Base-by-base conservation (phyloP, 2,113 vertebrate genomes). In the Puntigrus tetrazona region DNA sequence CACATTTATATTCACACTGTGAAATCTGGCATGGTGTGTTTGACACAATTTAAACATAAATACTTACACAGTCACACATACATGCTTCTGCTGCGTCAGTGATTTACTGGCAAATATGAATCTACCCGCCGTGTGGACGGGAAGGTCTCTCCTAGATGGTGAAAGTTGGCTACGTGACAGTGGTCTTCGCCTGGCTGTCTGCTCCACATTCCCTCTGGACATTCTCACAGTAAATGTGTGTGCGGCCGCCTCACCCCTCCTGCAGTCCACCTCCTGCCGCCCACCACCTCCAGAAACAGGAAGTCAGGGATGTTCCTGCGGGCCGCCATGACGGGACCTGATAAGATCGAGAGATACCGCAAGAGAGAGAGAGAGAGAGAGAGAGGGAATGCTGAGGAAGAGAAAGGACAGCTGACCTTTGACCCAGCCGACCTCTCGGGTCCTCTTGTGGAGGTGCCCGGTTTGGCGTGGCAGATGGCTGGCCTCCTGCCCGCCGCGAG, bases 281-380 rank as follows among this genome's bases (percentile, higher is more conserved):
- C 70, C 82, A 78, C 78, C 84, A 73, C 79, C 61, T 0, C 2
- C 36, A 5, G 7, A 50, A 86, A 84, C 92, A 89, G 90, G 89
- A 91, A 91, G 84, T 16, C 34, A 89, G 86, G 90, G 88, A 88
- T 88, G 89, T 87, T 92, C 88, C 91, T 91, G 88, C 87, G 81
- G 86, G 79, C 88, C 78, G 78, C 84, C 45, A 80, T 90, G 88
- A 86, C 85, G 34, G 86, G 84, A 78, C 55, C 86, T 87, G 93
- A 92, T 93, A 92, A 93, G 89, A 90, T 87, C 72, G 63, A 16
- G 16, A 57, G 4, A 55, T 80, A 82, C 34, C 8, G 9, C 65
- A 59, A n/a, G 38, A 72, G 34, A 73, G 69, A 47, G 73, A 0
- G 0, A n/a, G 38, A 72, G 34, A 73, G 69, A 47, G 73, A 0